Conservation (phyloP, 2,797 vertebrate species). For the Lepilemur septentrionalis region DNA sequence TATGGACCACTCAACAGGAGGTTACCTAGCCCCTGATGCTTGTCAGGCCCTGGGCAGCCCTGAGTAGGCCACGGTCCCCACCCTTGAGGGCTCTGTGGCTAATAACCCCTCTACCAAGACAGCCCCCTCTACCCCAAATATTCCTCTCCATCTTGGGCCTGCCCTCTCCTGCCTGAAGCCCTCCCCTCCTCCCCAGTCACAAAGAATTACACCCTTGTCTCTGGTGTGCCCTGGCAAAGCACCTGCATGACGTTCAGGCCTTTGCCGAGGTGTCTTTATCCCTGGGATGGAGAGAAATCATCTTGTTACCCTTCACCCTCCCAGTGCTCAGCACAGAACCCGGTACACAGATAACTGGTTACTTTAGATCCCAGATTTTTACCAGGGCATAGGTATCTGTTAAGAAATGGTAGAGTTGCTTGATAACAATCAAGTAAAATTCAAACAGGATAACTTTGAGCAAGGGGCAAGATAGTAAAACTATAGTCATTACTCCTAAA, state of each 20-base stretch:
- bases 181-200: neutral
- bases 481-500: neutral
- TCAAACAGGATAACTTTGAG: neutral
- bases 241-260: neutral
- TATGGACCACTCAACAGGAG: neutral
- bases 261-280: neutral
- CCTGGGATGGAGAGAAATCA: neutral
- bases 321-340: neutral
- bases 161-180: neutral
- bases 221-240: rapidly evolving
- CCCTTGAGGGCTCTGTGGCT: neutral
- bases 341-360: neutral
- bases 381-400: neutral
- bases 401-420: neutral
- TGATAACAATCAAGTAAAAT: neutral
- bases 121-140: too few species aligned
- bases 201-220: neutral
- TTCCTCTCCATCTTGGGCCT: neutral
- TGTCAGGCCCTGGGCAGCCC: neutral
- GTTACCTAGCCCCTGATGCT: neutral
- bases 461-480: neutral
- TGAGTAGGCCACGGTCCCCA: neutral
- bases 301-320: neutral
- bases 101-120: neutral
- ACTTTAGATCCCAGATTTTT: neutral